A percentile compares a stretch with the other conserved stretches of the same genome.
phyloP scores from a whole-genome alignment of 1,140 invertebrate species.

The Drosophila nannoptera region DNA sequence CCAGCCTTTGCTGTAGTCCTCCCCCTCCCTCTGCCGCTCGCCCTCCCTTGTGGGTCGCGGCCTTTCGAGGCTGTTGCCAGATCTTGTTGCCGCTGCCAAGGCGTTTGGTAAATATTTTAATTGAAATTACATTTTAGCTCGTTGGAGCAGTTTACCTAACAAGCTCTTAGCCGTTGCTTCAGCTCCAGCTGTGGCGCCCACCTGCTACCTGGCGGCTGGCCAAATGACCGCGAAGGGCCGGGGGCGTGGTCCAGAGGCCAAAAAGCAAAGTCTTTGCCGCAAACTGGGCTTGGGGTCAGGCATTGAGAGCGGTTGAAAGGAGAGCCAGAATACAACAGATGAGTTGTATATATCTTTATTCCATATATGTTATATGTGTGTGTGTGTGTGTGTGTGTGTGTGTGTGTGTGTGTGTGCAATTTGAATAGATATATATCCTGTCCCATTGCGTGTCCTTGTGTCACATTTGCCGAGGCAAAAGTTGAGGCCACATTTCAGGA shows the following conservation, averaged over 20 bases:
- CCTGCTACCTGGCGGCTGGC: conserved; percentile 29
- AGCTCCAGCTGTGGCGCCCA: conserved; percentile 6
- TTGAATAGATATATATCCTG: conserved; percentile 1
- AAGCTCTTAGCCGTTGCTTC: conserved; percentile 13
- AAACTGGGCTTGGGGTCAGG: too few species aligned
- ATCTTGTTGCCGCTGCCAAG: conserved; percentile 53
- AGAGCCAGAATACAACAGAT: too few species aligned
- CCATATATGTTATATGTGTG: too few species aligned
- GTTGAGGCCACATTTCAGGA: conserved; percentile 57
- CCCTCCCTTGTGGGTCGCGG: conserved; percentile 1
- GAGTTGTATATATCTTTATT: too few species aligned
- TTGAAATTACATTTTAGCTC: conserved; percentile 67
- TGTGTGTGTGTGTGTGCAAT: background rate
- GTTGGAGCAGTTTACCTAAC: conserved; percentile 16
- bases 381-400: too few species aligned
- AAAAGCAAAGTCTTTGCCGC: too few species aligned
- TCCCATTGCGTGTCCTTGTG: background rate
- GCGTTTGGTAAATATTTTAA: conserved; percentile 65
- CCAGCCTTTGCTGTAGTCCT: conserved; percentile 35
- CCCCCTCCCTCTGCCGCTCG: background rate
- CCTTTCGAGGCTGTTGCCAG: conserved; percentile 53
- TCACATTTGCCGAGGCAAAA: conserved; percentile 29
- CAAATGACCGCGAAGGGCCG: too few species aligned
- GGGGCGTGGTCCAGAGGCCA: too few species aligned
- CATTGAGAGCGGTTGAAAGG: too few species aligned